Percentiles rank a stretch among this genome's conserved stretches.
Evolutionary conservation across 2,113 vertebrate genomes (phyloP).

Genomic region (Tricholaema leucomelas): DNA sequence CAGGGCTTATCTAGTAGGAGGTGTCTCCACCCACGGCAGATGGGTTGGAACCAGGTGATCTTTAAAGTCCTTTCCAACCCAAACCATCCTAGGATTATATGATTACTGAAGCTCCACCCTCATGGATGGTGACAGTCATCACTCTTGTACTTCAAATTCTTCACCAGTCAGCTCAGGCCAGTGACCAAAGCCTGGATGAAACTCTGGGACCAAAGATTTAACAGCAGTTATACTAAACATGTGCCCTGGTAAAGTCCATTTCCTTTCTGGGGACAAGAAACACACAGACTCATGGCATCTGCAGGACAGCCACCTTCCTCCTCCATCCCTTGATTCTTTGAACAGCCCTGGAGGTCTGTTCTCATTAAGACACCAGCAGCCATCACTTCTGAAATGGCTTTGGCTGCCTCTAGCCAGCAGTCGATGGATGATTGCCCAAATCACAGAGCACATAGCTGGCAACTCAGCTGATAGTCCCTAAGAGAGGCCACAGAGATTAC

Average conservation of each 20-base stretch:
- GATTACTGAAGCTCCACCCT: neutral
- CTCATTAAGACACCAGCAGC: neutral
- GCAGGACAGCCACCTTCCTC: neutral
- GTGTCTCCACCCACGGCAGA: too few species aligned
- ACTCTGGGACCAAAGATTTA: neutral
- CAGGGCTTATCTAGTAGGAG: too few species aligned
- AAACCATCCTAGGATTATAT: too few species aligned
- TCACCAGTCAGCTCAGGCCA: neutral
- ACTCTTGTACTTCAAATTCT: neutral
- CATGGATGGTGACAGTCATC: fast-evolving
- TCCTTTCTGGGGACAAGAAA: neutral
- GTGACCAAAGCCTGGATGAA: neutral
- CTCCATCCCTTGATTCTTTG: neutral
- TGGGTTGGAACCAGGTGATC: too few species aligned
- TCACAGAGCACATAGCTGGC: neutral
- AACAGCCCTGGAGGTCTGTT: neutral
- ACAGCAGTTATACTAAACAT: neutral
- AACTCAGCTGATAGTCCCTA: neutral
- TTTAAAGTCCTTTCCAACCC: too few species aligned
- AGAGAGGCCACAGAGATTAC: fast-evolving
- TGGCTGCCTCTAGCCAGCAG: neutral
- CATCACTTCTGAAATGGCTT: neutral
- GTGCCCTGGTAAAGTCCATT: neutral
- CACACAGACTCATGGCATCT: neutral
- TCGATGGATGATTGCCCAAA: neutral